Base-by-base conservation (phyloP, 2,797 vertebrate species). In the Gorsachius magnificus region DNA sequence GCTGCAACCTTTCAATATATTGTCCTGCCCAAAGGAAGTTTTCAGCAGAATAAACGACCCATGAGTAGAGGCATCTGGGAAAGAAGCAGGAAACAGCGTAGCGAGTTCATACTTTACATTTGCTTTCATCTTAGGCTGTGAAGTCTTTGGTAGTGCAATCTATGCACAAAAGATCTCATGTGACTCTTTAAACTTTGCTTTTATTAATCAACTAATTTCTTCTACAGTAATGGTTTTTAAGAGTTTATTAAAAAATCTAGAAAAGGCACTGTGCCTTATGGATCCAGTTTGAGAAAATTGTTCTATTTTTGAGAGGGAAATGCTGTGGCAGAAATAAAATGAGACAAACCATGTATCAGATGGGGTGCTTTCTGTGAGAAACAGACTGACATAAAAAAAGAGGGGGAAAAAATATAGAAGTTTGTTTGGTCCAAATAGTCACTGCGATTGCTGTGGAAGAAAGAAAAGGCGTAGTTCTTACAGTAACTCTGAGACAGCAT, bases 101-200 rank as follows among this genome's bases (percentile, higher is more conserved):
- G 20, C 53, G 33, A 10, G 16, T 53, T 88, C 17, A 35, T 36
- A 4, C 4, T 70, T 53, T 35, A 43, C 8, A 45, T 13, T 65
- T 13, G 10, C 18, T 81, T 82, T 50, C 20, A 38, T 86, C 6
- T 50, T 15, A 77, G 20, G 4, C 3, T 77, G 69, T 4, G 0
- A 28, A 29, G 35, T 43, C 18, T 65, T 69, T 43, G 21, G 8
- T 45, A 63, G 35, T 3, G 4, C 5, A 21, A 3, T n/a, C 19
- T 68, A 3, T 14, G 5, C 51, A 26, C 8, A 31, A 17, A 68
- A 46, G 20, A 41, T 57, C 25, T 68, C 6, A 1, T 0, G 0
- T 28, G 20, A 54, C n/a, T 68, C 19, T 54, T 78, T 19, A 65
- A 58, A 57, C 15, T 57, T 70, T 46, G 4, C 16, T 78, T 6